Percentiles rank a stretch among this genome's conserved stretches.
Evolutionary conservation across 2,888 invertebrate species (phyloP).

Genomic region (Agriopis marginaria): DNA sequence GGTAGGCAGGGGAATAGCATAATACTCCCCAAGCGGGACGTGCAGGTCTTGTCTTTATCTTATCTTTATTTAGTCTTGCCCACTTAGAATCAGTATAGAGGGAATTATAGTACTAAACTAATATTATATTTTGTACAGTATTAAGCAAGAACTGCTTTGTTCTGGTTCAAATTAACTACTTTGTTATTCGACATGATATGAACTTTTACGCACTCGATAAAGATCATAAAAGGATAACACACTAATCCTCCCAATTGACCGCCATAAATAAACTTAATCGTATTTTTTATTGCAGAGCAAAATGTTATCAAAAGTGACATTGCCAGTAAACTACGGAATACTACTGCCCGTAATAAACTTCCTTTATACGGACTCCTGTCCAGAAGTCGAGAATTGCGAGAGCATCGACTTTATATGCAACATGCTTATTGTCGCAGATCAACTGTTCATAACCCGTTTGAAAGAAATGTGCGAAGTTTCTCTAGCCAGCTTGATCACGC

Average conservation of each 20-base stretch:
- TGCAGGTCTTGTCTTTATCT: too few species aligned
- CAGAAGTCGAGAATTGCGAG: conserved; percentile 85
- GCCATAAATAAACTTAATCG: conserved; percentile 31
- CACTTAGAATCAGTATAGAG: too few species aligned
- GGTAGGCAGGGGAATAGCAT: too few species aligned
- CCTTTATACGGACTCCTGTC: conserved; percentile 90
- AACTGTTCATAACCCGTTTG: conserved; percentile 90
- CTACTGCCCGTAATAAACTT: conserved; percentile 90
- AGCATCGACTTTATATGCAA: conserved; percentile 91
- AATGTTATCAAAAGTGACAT: conserved; percentile 77
- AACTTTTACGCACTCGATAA: conserved; percentile 5
- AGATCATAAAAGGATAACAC: conserved; percentile 22
- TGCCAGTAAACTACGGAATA: conserved; percentile 88
- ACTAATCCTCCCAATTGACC: conserved; percentile 18
- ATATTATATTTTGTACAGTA: neutral
- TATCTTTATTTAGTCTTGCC: too few species aligned
- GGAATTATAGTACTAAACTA: too few species aligned
- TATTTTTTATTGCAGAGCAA: conserved; percentile 79
- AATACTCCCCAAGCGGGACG: too few species aligned
- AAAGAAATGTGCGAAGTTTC: conserved; percentile 90
- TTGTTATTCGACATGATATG: neutral
- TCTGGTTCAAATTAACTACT: neutral
- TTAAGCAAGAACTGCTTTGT: neutral
- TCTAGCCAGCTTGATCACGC: conserved; percentile 88
- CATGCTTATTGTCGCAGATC: conserved; percentile 92